These are phyloP conservation scores for Astreopora myriophthalma DNA, from an alignment of 64 coral and sea anemone species.

Conservation along the genomic window DNA sequence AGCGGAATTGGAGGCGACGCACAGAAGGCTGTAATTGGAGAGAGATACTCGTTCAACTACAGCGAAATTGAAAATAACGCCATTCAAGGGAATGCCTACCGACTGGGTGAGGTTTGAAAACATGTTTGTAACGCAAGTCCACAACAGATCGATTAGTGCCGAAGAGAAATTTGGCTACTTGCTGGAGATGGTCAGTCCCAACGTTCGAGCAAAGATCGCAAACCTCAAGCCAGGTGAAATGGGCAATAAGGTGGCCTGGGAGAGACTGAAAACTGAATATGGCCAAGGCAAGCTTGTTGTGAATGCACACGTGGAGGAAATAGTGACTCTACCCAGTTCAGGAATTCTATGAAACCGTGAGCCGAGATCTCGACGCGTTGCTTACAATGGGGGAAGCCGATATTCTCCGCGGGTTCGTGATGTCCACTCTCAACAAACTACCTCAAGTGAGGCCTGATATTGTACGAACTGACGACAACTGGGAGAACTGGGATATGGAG, in stretches of 20 bases:
- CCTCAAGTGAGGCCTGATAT: conserved; percentile 80
- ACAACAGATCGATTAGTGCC: not conserved
- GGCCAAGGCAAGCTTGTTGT: conserved; percentile 33
- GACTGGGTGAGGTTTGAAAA: not conserved
- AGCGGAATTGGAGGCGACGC: not conserved
- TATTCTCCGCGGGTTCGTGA: not conserved
- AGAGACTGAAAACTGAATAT: conserved; percentile 44
- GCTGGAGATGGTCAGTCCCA: not conserved
- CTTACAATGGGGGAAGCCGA: conserved; percentile 34
- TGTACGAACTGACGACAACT: conserved; percentile 48
- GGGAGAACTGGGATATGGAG: conserved; percentile 36
- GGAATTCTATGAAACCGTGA: conserved; percentile 51
- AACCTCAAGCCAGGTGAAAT: not conserved
- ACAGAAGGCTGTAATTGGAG: not conserved
- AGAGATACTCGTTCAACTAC: not conserved
- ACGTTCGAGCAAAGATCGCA: not conserved
- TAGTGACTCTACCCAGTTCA: not conserved
- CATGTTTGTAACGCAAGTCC: not conserved
- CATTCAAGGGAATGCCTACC: not conserved
- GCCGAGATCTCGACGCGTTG: conserved; percentile 49
- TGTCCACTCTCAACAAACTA: conserved; percentile 74
- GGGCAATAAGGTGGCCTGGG: not conserved
- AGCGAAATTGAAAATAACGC: not conserved
- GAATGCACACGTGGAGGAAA: not conserved
- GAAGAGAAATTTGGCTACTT: not conserved